These are phyloP conservation scores for Papilio xuthus DNA, from an alignment of 1,140 invertebrate genomes.

Conservation along the genomic window DNA sequence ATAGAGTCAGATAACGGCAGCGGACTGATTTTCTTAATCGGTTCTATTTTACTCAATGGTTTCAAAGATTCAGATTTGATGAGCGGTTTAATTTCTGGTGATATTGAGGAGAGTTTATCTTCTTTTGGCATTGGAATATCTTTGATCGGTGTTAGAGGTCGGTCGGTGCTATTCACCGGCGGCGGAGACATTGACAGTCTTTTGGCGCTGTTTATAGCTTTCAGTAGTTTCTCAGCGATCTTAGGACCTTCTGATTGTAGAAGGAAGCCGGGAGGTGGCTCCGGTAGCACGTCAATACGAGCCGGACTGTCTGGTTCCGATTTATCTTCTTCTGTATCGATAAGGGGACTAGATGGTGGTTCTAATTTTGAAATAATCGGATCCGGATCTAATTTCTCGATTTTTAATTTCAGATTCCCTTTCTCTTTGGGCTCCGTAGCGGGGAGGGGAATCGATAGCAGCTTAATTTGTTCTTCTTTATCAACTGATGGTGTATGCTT, in stretches of 20 bases:
- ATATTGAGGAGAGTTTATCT: conserved; percentile 59
- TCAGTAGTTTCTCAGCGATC: conserved; percentile 83
- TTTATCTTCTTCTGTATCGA: conserved; percentile 81
- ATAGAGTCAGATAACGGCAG: conserved; percentile 60
- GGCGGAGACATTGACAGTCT: conserved; percentile 75
- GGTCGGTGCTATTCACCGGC: conserved; percentile 55
- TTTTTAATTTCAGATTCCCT: conserved; percentile 61
- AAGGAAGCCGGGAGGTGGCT: conserved; percentile 76
- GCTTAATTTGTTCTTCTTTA: conserved; percentile 53
- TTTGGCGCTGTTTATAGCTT: conserved; percentile 82
- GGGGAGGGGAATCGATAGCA: conserved; percentile 56
- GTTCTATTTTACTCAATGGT: conserved; percentile 58
- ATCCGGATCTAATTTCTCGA: conserved; percentile 61
- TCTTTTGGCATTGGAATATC: conserved; percentile 57
- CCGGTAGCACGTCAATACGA: conserved; percentile 74
- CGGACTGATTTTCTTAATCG: conserved; percentile 57
- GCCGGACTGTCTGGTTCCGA: conserved; percentile 82
- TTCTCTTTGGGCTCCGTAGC: conserved; percentile 64
- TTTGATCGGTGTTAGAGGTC: conserved; percentile 61
- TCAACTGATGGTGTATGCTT: conserved; percentile 40
- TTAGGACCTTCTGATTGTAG: conserved; percentile 80
- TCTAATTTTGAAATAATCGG: conserved; percentile 61
- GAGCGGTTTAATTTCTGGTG: conserved; percentile 51
- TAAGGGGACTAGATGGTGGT: conserved; percentile 77
- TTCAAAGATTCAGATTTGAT: conserved; percentile 60